Conservation (phyloP, 1,140 invertebrate species). For the Ips typographus region DNA sequence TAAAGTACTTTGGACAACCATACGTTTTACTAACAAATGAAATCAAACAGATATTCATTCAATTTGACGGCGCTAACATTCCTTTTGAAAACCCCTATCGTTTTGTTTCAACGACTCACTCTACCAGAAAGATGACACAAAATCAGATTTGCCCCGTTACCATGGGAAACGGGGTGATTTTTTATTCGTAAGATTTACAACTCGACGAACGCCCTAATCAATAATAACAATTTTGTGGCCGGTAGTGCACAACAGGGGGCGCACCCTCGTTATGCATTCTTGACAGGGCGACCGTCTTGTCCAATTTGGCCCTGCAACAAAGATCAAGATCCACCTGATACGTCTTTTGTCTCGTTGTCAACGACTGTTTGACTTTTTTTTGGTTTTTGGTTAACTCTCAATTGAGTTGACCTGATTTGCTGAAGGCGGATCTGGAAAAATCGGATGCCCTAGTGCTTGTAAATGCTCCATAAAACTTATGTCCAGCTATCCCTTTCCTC, state of each 20-base stretch:
- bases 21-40: too few relatives aligned
- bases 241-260: conserved; percentile 37
- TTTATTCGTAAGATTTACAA: conserved; percentile 32
- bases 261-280: conserved; percentile 39
- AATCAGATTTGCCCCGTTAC: conserved; percentile 15
- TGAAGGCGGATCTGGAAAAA: too few relatives aligned
- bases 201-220: conserved; percentile 37
- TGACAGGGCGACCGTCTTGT: conserved; percentile 39
- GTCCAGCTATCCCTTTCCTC: not conserved
- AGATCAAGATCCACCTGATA: conserved; percentile 14
- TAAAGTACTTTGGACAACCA: too few relatives aligned
- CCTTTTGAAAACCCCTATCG: not conserved
- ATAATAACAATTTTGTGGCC: conserved; percentile 41
- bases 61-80: conserved; percentile 1
- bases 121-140: conserved; percentile 6
- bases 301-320: conserved; percentile 26
- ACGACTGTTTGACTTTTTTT: not conserved
- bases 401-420: too few relatives aligned
- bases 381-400: too few relatives aligned
- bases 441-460: too few relatives aligned
- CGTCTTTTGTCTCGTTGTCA: conserved; percentile 22
- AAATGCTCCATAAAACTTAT: not conserved
- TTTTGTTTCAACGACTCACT: not conserved
- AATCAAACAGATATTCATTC: too few relatives aligned
- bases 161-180: conserved; percentile 16